A percentile compares a stretch with the other conserved stretches of the same genome.
These are phyloP conservation scores for Karalla daura DNA, from an alignment of 2,797 vertebrate species.

Conservation along the genomic window DNA sequence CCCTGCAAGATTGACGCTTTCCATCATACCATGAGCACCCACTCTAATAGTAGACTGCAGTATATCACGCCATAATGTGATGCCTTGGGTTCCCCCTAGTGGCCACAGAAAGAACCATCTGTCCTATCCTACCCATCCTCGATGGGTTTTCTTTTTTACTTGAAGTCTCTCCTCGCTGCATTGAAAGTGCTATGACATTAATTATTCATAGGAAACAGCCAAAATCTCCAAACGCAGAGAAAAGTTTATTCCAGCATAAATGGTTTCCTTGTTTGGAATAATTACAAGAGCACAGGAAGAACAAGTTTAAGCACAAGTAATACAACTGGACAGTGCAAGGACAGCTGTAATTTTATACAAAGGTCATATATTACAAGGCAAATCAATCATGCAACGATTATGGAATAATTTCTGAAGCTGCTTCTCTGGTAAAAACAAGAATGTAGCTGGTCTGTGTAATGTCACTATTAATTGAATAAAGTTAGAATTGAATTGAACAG, in stretches of 20 bases:
- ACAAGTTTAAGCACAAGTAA: not conserved
- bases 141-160: not conserved
- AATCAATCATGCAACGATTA: not conserved
- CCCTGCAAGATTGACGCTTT: slow-evolving; percentile 37
- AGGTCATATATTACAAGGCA: not conserved
- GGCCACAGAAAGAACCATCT: slow-evolving; percentile 42
- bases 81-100: slow-evolving; percentile 68
- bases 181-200: not conserved
- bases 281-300: not conserved
- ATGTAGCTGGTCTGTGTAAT: not conserved
- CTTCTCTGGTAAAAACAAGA: not conserved
- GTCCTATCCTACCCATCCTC: slow-evolving; percentile 13
- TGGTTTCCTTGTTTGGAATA: not conserved
- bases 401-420: not conserved
- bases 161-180: not conserved
- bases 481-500: too few relatives aligned
- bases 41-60: slow-evolving; percentile 39
- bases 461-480: slow-evolving; percentile 7
- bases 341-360: not conserved
- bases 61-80: slow-evolving; percentile 44
- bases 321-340: not conserved
- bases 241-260: too few relatives aligned
- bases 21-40: slow-evolving; percentile 30
- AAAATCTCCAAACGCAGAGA: too few relatives aligned
- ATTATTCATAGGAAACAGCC: too few relatives aligned